phyloP scores from a whole-genome alignment of 2,113 vertebrate genomes.

The Aspidoscelis tigris region DNA sequence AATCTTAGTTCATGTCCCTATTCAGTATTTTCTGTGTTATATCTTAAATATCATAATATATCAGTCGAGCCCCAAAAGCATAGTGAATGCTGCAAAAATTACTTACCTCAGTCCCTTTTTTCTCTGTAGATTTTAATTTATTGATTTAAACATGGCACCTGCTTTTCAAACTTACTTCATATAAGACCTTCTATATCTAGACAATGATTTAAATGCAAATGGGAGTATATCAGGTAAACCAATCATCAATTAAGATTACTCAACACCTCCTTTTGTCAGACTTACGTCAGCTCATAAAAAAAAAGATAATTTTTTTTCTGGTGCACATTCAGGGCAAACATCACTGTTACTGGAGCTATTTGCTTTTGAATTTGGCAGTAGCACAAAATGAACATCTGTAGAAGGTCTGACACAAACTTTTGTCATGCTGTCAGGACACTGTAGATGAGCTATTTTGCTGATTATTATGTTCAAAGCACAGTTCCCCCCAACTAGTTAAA shows the following conservation, averaged over 20 bases:
- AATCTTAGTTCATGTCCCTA: too few relatives aligned
- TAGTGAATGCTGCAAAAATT: conserved; percentile 46
- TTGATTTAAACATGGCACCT: conserved; percentile 60
- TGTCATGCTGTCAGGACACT: conserved; percentile 40
- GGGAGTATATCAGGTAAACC: conserved; percentile 78
- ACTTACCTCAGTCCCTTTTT: conserved; percentile 62
- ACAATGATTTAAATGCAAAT: conserved; percentile 81
- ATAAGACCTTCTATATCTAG: conserved; percentile 61
- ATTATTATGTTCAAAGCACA: conserved; percentile 33
- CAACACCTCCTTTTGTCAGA: conserved; percentile 75
- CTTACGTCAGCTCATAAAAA: conserved; percentile 79
- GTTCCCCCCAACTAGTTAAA: neutral
- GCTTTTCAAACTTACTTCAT: conserved; percentile 66
- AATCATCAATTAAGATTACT: conserved; percentile 73
- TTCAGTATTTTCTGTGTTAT: too few relatives aligned
- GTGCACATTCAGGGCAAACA: conserved; percentile 72
- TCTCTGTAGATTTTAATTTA: conserved; percentile 37
- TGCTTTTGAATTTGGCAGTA: conserved; percentile 70
- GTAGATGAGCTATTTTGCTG: conserved; percentile 12
- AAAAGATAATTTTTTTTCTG: conserved; percentile 66
- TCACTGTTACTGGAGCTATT: conserved; percentile 74
- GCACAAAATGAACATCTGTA: conserved; percentile 66
- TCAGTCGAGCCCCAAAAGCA: conserved; percentile 29
- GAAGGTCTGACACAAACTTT: conserved; percentile 33
- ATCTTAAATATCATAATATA: conserved; percentile 23